Base-by-base conservation (phyloP, 1,140 invertebrate genomes). In the Hypsibius dujardini region DNA sequence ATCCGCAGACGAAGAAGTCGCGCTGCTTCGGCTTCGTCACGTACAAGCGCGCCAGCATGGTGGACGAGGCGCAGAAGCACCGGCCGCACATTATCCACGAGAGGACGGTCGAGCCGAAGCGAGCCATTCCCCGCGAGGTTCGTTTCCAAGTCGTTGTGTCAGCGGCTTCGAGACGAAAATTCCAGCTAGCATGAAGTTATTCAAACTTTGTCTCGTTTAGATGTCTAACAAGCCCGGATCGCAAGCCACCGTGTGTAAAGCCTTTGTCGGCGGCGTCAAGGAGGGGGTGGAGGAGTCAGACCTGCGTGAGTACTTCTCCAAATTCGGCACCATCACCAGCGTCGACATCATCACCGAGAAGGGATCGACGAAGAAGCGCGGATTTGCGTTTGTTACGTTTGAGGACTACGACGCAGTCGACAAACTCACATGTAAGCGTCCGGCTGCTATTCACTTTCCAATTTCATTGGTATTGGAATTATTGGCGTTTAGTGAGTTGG, bases 1-100 rank as follows among this genome's bases (percentile, higher is more conserved):
- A 98, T 80, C 88, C 92, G 1, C 87, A 89, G 75, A 95, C 93
- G 56, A 90, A 91, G 62, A 90, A 93, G 71, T 95, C 92, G 1
- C 82, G 93, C 75, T 94, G 94, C 1, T 97, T 97, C 82, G 94
- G 94, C 15, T 97, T 97, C 79, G 92, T 97, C 56, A 97, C 93
- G 2, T 98, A 94, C 79, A 89, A 89, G 15, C 82, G 86, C 75
- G 86, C 89, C 46, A 84, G 87, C 72, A 93, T 93, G 89, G 90
- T 98, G 47, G 93, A 98, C 83, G 89, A 90, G 79, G 92, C 92
- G 1, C 94, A 97, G 82, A 86, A 84, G 76, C 87, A 88, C 71
- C 84, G 94, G 75, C 88, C 88, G 0, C 88, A 90, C 76, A 84
- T 83, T 76, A 86, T 90, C 70, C 88, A 90, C 79, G 86, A 85